Evolutionary conservation across 2,888 invertebrate species (phyloP).

Genomic region (Melipona beecheii): DNA sequence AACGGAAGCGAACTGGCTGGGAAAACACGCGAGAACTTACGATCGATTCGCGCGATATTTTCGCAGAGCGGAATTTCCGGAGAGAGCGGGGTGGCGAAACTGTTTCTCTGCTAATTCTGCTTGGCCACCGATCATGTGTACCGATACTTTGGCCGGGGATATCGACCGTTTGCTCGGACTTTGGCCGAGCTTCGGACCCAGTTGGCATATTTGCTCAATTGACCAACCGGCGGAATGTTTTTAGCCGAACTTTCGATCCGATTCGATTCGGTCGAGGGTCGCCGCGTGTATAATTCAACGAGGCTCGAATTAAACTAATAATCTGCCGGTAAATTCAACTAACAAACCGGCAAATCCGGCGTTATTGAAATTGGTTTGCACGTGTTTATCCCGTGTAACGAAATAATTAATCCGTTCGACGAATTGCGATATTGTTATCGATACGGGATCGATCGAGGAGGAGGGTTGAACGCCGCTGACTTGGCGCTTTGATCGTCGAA

Average conservation of each 20-base stretch:
- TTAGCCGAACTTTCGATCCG: neutral
- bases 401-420: slow-evolving; percentile 45
- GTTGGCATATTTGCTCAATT: slow-evolving; percentile 7
- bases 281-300: slow-evolving; percentile 7
- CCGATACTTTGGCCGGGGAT: neutral
- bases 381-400: slow-evolving; percentile 31
- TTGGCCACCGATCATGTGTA: neutral
- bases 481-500: neutral
- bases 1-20: neutral
- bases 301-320: slow-evolving; percentile 40
- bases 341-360: slow-evolving; percentile 40
- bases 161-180: slow-evolving; percentile 9
- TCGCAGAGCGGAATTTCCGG: neutral
- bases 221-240: neutral
- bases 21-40: slow-evolving; percentile 7
- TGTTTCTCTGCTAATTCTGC: neutral
- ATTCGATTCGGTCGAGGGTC: neutral
- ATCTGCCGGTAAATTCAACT: slow-evolving; percentile 41
- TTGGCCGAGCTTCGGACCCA: neutral
- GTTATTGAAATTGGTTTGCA: slow-evolving; percentile 21
- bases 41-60: slow-evolving; percentile 21
- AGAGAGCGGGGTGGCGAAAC: neutral
- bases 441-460: neutral
- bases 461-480: neutral
- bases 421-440: slow-evolving; percentile 12